Percentiles rank a stretch among this genome's conserved stretches.
Evolutionary conservation across 2,888 invertebrate genomes (phyloP).

Genomic region (Papilio protenor): DNA sequence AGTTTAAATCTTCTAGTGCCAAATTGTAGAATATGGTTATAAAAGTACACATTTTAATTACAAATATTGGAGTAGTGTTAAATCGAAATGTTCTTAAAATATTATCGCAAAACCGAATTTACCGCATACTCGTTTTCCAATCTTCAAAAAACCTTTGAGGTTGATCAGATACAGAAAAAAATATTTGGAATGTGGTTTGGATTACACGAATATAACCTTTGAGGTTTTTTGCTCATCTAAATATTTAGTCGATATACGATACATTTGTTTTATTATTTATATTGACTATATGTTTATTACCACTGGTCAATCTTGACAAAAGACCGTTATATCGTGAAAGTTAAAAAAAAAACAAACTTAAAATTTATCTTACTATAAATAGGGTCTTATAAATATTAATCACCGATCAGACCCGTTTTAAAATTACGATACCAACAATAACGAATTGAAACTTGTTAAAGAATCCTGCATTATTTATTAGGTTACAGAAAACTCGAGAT

Average conservation of each 20-base stretch:
- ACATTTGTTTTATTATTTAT: too few species aligned
- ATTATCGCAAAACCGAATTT: not conserved
- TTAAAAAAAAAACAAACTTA: too few species aligned
- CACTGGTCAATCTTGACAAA: too few species aligned
- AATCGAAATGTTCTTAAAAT: not conserved
- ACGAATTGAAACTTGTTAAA: slow-evolving; percentile 26
- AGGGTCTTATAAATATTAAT: slow-evolving; percentile 5
- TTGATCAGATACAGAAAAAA: not conserved
- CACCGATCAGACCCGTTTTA: not conserved
- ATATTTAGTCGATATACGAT: too few species aligned
- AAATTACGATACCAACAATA: slow-evolving; percentile 21
- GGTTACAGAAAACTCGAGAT: slow-evolving; percentile 30
- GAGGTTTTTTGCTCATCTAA: not conserved
- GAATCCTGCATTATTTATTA: slow-evolving; percentile 31
- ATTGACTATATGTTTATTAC: too few species aligned
- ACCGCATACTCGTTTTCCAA: slow-evolving; percentile 1
- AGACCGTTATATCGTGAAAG: too few species aligned
- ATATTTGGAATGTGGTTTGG: not conserved
- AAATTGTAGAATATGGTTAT: not conserved
- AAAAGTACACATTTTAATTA: not conserved
- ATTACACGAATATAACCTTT: not conserved
- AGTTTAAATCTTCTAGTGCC: too few species aligned
- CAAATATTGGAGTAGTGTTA: not conserved
- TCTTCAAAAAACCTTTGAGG: not conserved
- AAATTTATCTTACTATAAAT: not conserved